phyloP scores from a whole-genome alignment of 2,888 invertebrate species.

The Cosmopolites sordidus region DNA sequence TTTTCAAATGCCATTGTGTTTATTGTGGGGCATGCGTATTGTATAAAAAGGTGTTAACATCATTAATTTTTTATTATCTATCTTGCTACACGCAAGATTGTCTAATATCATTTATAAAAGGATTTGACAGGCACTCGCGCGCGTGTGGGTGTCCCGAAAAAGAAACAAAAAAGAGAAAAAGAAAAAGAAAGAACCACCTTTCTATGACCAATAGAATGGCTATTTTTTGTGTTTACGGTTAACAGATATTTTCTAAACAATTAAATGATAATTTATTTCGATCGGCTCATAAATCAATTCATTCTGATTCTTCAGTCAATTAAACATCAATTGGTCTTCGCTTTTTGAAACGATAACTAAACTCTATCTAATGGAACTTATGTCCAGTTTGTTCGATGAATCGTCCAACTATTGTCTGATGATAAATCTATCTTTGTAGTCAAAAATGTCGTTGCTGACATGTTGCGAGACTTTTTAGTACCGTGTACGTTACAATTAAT shows the following conservation, averaged over 20 bases:
- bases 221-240: neutral
- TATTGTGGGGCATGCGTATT: slow-evolving; percentile 28
- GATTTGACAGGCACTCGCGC: slow-evolving; percentile 19
- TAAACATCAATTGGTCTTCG: neutral
- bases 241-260: neutral
- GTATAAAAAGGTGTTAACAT: slow-evolving; percentile 37
- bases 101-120: slow-evolving; percentile 28
- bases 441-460: neutral
- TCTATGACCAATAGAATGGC: neutral
- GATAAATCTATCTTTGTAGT: neutral
- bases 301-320: neutral
- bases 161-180: neutral
- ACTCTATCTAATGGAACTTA: neutral
- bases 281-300: too few relatives aligned
- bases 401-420: neutral
- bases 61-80: slow-evolving; percentile 36
- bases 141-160: slow-evolving; percentile 1
- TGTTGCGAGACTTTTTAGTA: too few relatives aligned
- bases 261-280: neutral
- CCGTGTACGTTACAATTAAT: too few relatives aligned
- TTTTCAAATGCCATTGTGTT: slow-evolving; percentile 33
- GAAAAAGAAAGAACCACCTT: neutral
- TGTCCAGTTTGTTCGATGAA: neutral
- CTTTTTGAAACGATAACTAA: neutral
- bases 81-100: slow-evolving; percentile 25